Percentiles rank a stretch among this genome's conserved stretches.
These are phyloP conservation scores for Aradus depressus DNA, from an alignment of 2,888 invertebrate genomes.

Conservation along the genomic window DNA sequence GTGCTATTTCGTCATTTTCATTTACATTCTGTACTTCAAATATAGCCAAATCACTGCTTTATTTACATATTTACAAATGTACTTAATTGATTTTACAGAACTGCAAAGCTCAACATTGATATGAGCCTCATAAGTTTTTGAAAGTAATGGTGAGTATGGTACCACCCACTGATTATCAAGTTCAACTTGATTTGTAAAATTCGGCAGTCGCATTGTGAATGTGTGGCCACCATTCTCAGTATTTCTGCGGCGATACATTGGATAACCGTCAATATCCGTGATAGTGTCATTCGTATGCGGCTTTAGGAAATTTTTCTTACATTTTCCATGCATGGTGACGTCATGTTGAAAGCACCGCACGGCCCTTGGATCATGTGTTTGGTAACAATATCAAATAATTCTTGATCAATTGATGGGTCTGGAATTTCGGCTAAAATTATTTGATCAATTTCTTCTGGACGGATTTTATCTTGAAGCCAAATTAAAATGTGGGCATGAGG, in stretches of 20 bases:
- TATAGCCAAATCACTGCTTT: too few species aligned
- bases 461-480: conserved; percentile 34
- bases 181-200: too few species aligned
- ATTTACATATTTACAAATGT: too few species aligned
- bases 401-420: conserved; percentile 29
- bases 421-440: conserved; percentile 35
- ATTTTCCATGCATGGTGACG: conserved; percentile 32
- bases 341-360: conserved; percentile 26
- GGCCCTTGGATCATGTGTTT: conserved; percentile 36
- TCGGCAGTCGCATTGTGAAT: too few species aligned
- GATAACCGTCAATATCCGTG: conserved; percentile 32
- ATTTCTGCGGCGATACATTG: conserved; percentile 29
- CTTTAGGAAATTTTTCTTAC: conserved; percentile 30
- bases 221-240: conserved; percentile 24
- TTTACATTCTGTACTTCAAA: too few species aligned
- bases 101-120: too few species aligned
- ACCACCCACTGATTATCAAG: too few species aligned
- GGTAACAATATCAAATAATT: conserved; percentile 30
- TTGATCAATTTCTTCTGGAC: conserved; percentile 33
- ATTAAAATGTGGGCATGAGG: conserved; percentile 33
- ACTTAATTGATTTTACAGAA: too few species aligned
- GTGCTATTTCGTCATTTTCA: too few species aligned
- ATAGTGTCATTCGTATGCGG: conserved; percentile 28
- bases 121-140: too few species aligned
- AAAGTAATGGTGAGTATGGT: too few species aligned